phyloP scores from a whole-genome alignment of 1,140 invertebrate genomes.

The Drosophila bipectinata region DNA sequence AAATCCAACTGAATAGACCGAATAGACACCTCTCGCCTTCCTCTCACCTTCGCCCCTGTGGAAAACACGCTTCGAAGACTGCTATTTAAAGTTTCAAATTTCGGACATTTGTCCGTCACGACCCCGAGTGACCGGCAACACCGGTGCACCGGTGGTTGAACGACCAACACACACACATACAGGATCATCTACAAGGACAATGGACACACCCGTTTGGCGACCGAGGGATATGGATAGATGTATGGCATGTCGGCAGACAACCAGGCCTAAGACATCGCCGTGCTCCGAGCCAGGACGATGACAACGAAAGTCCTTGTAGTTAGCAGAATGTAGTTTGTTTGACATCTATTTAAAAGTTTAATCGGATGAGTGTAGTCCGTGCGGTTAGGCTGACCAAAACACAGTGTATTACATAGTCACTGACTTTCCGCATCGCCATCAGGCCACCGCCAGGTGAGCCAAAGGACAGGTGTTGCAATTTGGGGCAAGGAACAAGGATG shows the following conservation, averaged over 20 bases:
- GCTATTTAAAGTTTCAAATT: slow-evolving; percentile 77
- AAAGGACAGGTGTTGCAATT: slow-evolving; percentile 62
- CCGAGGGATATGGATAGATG: slow-evolving; percentile 21
- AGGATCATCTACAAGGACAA: slow-evolving; percentile 11
- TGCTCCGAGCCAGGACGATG: slow-evolving; percentile 41
- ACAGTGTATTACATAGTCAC: slow-evolving; percentile 79
- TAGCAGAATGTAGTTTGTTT: slow-evolving; percentile 79
- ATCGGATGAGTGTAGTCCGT: slow-evolving; percentile 81
- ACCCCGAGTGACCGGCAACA: slow-evolving; percentile 26
- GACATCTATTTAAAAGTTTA: slow-evolving; percentile 83
- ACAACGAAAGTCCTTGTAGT: slow-evolving; percentile 73
- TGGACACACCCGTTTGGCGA: slow-evolving; percentile 12
- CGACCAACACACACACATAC: slow-evolving; percentile 33
- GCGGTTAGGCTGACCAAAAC: slow-evolving; percentile 81
- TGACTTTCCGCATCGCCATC: slow-evolving; percentile 63
- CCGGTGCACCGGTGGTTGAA: slow-evolving; percentile 46
- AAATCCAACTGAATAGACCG: slow-evolving; percentile 16
- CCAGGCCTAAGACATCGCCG: slow-evolving; percentile 72
- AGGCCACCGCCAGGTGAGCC: slow-evolving; percentile 41
- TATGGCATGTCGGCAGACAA: slow-evolving; percentile 5
- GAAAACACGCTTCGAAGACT: slow-evolving; percentile 37
- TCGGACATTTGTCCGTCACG: slow-evolving; percentile 78
- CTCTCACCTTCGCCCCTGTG: not conserved
- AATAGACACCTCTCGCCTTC: slow-evolving; percentile 7
- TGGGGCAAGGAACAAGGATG: slow-evolving; percentile 15